A percentile compares a stretch with the other conserved stretches of the same genome.
Evolutionary conservation across 2,888 invertebrate genomes (phyloP).

Genomic region (Rhamnusium bicolor): DNA sequence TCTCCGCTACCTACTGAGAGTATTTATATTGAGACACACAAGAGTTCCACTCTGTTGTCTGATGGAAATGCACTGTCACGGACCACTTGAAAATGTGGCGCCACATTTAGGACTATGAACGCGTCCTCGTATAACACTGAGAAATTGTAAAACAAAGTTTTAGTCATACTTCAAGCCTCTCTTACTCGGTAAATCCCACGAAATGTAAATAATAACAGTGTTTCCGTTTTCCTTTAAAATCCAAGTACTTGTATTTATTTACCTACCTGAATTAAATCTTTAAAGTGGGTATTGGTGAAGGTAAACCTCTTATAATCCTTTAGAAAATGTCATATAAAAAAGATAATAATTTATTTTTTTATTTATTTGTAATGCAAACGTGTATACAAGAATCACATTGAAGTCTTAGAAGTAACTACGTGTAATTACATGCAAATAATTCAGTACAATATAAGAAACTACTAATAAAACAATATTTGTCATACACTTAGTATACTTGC

Average conservation of each 20-base stretch:
- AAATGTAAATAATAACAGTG: conserved; percentile 35
- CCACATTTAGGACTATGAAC: conserved; percentile 46
- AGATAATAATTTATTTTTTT: too few relatives aligned
- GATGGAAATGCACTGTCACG: conserved; percentile 47
- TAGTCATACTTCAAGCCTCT: conserved; percentile 18
- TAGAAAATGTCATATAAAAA: neutral
- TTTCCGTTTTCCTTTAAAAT: conserved; percentile 20
- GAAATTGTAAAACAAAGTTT: conserved; percentile 46
- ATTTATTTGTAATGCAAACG: neutral
- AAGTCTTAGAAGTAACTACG: too few relatives aligned
- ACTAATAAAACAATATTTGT: too few relatives aligned
- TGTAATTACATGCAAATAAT: too few relatives aligned
- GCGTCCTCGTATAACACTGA: conserved; percentile 48
- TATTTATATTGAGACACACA: conserved; percentile 31
- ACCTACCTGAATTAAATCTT: conserved; percentile 28
- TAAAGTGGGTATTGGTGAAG: conserved; percentile 11
- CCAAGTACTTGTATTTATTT: conserved; percentile 24
- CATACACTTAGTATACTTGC: too few relatives aligned
- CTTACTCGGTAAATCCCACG: conserved; percentile 33
- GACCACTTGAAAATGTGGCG: conserved; percentile 52
- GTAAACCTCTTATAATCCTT: neutral
- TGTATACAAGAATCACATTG: neutral
- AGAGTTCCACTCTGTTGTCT: conserved; percentile 33
- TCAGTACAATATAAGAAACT: too few relatives aligned
- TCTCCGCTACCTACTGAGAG: conserved; percentile 23